phyloP scores from a whole-genome alignment of 2,888 invertebrate genomes.

The Drosophila prostipennis region DNA sequence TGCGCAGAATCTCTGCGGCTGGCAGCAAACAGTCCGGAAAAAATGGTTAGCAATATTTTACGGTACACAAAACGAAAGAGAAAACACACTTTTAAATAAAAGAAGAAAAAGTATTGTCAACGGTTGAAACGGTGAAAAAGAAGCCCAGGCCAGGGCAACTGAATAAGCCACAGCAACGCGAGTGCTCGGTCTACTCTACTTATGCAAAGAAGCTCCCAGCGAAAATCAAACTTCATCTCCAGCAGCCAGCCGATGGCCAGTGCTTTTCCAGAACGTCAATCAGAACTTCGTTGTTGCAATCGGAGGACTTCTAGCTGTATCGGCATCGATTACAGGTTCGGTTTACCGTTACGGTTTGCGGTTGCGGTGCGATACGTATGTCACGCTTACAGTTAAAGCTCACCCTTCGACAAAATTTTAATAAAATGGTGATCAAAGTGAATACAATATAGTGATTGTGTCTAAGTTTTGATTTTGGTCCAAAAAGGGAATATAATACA shows the following conservation, averaged over 20 bases:
- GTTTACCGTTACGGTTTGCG: slow-evolving; percentile 43
- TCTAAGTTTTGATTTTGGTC: background rate
- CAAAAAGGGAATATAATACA: background rate
- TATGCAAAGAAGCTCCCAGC: slow-evolving; percentile 41
- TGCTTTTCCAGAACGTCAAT: slow-evolving; percentile 44
- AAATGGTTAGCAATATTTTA: slow-evolving; percentile 75
- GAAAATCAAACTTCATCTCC: slow-evolving; percentile 34
- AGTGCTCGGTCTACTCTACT: slow-evolving; percentile 26
- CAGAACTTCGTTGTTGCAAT: slow-evolving; percentile 29
- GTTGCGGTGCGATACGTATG: slow-evolving; percentile 28
- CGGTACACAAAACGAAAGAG: slow-evolving; percentile 56
- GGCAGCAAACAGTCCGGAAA: slow-evolving; percentile 74
- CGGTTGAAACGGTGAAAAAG: slow-evolving; percentile 17
- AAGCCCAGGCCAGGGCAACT: slow-evolving; percentile 1
- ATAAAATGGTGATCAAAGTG: slow-evolving; percentile 16
- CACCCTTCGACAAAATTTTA: background rate
- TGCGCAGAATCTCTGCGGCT: slow-evolving; percentile 77
- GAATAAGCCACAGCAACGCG: slow-evolving; percentile 26
- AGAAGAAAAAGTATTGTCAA: slow-evolving; percentile 52
- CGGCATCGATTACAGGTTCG: slow-evolving; percentile 40
- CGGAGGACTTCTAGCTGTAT: slow-evolving; percentile 29
- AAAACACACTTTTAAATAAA: slow-evolving; percentile 51
- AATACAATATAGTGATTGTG: slow-evolving; percentile 14
- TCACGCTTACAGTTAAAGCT: slow-evolving; percentile 24
- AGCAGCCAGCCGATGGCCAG: slow-evolving; percentile 17